These are phyloP conservation scores for Lycopodina hypogea DNA, from an alignment of 37 sponge, comb jelly and placozoan genomes.

Conservation along the genomic window DNA sequence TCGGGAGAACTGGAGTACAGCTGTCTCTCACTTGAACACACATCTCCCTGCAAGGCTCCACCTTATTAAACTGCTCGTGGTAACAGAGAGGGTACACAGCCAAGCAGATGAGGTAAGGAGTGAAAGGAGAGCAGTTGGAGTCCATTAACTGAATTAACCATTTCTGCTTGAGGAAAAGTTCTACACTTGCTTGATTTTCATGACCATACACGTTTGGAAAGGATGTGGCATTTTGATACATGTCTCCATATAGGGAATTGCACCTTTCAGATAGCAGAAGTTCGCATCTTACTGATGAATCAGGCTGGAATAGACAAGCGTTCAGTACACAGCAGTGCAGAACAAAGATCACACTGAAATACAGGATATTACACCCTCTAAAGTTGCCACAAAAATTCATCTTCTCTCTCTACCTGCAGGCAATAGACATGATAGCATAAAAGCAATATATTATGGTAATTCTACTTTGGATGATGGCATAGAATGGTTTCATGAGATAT, in stretches of 20 bases:
- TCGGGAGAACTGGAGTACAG: background rate
- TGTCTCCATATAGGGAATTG: background rate
- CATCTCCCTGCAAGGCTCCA: slow-evolving; percentile 53
- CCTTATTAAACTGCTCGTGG: background rate
- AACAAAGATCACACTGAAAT: too few species aligned
- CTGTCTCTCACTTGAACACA: slow-evolving; percentile 39
- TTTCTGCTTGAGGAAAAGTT: background rate
- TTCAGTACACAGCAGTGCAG: too few species aligned
- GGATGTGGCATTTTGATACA: background rate
- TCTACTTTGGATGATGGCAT: too few species aligned
- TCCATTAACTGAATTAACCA: background rate
- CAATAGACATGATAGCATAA: background rate
- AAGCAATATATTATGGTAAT: too few species aligned
- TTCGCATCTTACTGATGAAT: background rate
- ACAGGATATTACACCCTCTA: background rate
- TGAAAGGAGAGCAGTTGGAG: slow-evolving; percentile 19
- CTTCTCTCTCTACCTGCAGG: background rate
- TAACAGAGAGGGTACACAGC: slow-evolving; percentile 27
- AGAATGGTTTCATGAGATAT: too few species aligned
- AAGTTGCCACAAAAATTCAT: background rate
- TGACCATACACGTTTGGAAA: slow-evolving; percentile 29
- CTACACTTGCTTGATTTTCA: background rate
- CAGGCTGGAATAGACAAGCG: background rate
- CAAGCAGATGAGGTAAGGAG: slow-evolving; percentile 24
- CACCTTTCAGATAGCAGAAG: background rate